Base-by-base conservation (phyloP, 2,113 vertebrate genomes). In the Ammospiza nelsoni region DNA sequence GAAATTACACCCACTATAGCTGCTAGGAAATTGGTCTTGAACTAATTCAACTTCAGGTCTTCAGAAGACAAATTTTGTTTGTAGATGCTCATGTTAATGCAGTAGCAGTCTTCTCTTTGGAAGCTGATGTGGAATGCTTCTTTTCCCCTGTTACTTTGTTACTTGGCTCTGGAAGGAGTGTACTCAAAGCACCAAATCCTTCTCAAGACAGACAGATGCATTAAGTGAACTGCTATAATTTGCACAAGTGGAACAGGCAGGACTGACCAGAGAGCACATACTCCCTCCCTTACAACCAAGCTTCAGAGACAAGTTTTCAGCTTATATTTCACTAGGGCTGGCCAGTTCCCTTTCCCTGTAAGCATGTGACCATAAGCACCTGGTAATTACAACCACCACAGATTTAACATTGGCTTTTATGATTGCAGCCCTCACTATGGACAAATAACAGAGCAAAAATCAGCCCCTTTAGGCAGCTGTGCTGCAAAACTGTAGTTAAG, bases 251-350 rank as follows among this genome's bases (percentile, higher is more conserved):
- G 37, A 84, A 72, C 31, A 43, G 39, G 48, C 9, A 87, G 43
- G n/a, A 52, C 49, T 84, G 52, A 48, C 27, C n/a, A 59, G 39
- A 48, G 6, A 27, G 12, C 39, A 29, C 33, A 22, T 11, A 12
- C 27, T 14, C 23, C 11, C 21, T 68, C n/a, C 65, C 22, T 31
- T 7, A 41, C 0, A 0, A 21, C 17, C 17, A 46, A 71, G 54
- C 7, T 72, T 88, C 43, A 66, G 51, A 58, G n/a, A 69, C 15
- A 84, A 55, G 13, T 86, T 95, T 74, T 33, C 76, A 81, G 43
- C 8, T 80, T 51, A 9, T 5, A 16, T 16, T 59, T 58, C 46
- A 20, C 33, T 52, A 28, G 15, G 57, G 29, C 33, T 22, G 31
- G 24, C 28, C 79, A 71, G 23, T 14, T 72, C 31, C 52, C n/a